Evolutionary conservation across 2,797 vertebrate genomes (phyloP).

Genomic region (Mastacembelus armatus): DNA sequence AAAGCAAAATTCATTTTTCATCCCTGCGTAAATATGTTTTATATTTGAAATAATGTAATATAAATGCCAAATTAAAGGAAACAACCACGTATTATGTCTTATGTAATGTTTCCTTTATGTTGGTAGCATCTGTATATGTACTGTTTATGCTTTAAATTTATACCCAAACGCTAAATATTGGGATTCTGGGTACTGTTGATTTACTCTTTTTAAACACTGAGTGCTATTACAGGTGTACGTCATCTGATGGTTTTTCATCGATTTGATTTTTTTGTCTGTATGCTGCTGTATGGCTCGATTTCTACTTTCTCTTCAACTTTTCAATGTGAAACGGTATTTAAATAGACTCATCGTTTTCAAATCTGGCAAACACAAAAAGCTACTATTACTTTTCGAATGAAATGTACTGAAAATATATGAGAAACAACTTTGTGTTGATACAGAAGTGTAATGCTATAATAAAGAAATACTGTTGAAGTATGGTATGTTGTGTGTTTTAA

Average conservation of each 20-base stretch:
- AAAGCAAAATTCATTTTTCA: slow-evolving; percentile 15
- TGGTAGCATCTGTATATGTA: slow-evolving; percentile 36
- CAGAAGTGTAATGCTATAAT: slow-evolving; percentile 62
- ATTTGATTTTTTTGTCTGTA: slow-evolving; percentile 37
- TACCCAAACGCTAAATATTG: no score
- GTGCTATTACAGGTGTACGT: slow-evolving; percentile 5
- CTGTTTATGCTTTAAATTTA: slow-evolving; percentile 47
- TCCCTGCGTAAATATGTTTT: slow-evolving; percentile 26
- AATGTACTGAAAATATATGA: slow-evolving; percentile 41
- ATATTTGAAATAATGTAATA: slow-evolving; percentile 24
- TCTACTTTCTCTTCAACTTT: slow-evolving; percentile 44
- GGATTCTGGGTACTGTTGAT: slow-evolving; percentile 57
- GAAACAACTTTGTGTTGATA: slow-evolving; percentile 56
- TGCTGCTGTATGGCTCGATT: slow-evolving; percentile 45
- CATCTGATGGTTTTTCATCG: slow-evolving; percentile 14
- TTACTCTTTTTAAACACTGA: slow-evolving; percentile 46
- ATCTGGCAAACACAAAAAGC: slow-evolving; percentile 10
- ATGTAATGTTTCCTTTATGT: slow-evolving; percentile 44
- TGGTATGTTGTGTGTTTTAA: no score
- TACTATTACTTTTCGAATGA: slow-evolving; percentile 52
- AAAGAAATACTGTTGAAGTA: slow-evolving; percentile 52
- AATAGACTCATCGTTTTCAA: slow-evolving; percentile 36
- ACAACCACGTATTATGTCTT: slow-evolving; percentile 10
- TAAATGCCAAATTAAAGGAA: slow-evolving; percentile 40
- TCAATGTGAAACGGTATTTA: slow-evolving; percentile 39